A percentile compares a stretch with the other conserved stretches of the same genome.
Evolutionary conservation across 2,888 invertebrate genomes (phyloP).

Genomic region (Rhabditophanes sp.): DNA sequence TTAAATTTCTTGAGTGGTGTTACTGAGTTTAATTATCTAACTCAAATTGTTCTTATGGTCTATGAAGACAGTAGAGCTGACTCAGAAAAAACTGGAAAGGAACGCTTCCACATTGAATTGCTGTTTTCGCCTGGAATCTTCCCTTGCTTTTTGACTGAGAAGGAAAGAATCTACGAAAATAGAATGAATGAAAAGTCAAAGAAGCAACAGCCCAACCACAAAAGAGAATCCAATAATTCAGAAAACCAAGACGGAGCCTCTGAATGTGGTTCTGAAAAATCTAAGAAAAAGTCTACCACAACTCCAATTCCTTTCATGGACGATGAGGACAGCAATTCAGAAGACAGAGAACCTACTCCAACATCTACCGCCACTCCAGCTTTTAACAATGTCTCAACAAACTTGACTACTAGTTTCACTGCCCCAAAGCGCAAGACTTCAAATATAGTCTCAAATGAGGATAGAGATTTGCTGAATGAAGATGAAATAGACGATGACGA

Average conservation of each 20-base stretch:
- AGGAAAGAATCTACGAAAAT: slow-evolving; percentile 49
- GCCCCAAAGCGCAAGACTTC: slow-evolving; percentile 2
- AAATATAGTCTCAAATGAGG: neutral
- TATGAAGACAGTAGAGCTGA: slow-evolving; percentile 88
- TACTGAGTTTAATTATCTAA: slow-evolving; percentile 76
- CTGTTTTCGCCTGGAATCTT: slow-evolving; percentile 84
- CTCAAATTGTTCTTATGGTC: slow-evolving; percentile 71
- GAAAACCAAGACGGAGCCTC: neutral
- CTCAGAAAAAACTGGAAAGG: slow-evolving; percentile 52
- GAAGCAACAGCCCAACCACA: slow-evolving; percentile 3
- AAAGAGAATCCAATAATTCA: slow-evolving; percentile 1
- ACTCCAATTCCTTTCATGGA: neutral
- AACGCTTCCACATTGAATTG: slow-evolving; percentile 83
- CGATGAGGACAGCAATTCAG: neutral
- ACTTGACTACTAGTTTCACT: neutral
- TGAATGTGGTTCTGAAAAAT: slow-evolving; percentile 1
- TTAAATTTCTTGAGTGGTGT: slow-evolving; percentile 96
- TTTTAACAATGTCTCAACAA: slow-evolving; percentile 1
- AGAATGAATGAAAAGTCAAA: slow-evolving; percentile 58
- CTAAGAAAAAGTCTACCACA: neutral
- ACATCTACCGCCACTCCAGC: slow-evolving; percentile 4
- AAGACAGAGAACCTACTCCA: slow-evolving; percentile 1
- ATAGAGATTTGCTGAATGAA: neutral
- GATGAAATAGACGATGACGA: slow-evolving; percentile 19
- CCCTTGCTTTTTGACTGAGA: slow-evolving; percentile 42